Evolutionary conservation across 2,113 vertebrate genomes (phyloP), one percentile per base, ranked within the genome.

Genomic region (Corydoras sp.): DNA sequence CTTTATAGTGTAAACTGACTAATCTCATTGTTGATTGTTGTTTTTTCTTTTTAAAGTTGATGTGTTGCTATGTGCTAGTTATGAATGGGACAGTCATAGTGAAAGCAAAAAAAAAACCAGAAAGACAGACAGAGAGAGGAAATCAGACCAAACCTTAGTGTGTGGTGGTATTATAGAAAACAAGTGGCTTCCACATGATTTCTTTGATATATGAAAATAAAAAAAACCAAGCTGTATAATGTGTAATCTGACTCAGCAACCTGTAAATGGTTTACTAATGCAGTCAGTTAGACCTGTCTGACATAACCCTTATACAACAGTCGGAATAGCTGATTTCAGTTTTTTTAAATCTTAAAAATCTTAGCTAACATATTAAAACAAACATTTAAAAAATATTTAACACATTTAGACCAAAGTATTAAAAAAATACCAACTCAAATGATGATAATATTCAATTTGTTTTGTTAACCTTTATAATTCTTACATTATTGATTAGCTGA

Each of bases 81-180:
- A 79, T 79, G 70, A 79, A 79, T 79, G 77, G 68, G 35, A 18
- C 5, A 79, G 73, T 79, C 74, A 79, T 70, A 76, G 30, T 32
- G 77, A 79, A 78, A 78, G 68, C 72, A 49, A 51, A 63, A 79
- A 24, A 24, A 24, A 24, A 24, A 35, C 56, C n/a, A 15, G 2
- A 72, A n/a, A 72, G 31, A 64, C 9, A 24, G 43, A 70, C 8
- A 70, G 61, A 30, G 29, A 74, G 4, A 49, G 66, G 49, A 71
- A 71, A 49, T 9, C 35, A 58, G 68, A 61, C 55, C 66, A 72
- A 66, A 68, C 64, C 59, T 78, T 71, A 63, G 48, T n/a, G 51
- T 78, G 76, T 75, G 72, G 76, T 78, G 3, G 63, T 3, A 32
- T 58, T 49, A 64, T 35, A 75, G 60, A 78, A 63, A 72, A 72